These are phyloP conservation scores for Quadroppia sp. DNA, from an alignment of 2,888 invertebrate species.

Conservation along the genomic window DNA sequence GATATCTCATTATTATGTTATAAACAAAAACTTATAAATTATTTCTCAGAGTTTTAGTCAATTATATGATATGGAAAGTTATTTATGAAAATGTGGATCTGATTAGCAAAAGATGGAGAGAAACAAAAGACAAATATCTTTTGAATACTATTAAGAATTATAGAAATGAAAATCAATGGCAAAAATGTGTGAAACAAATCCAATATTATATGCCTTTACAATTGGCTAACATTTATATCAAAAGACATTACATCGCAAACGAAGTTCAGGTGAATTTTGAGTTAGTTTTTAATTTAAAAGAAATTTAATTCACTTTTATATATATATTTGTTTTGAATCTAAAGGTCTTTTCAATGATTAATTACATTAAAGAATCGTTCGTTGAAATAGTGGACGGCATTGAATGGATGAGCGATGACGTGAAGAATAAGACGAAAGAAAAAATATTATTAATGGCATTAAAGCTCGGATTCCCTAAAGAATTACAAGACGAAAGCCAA, in stretches of 20 bases:
- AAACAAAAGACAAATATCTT: neutral
- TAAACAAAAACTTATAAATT: neutral
- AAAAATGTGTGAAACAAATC: conserved; percentile 3
- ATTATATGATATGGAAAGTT: conserved; percentile 17
- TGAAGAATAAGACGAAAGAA: neutral
- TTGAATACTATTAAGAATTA: neutral
- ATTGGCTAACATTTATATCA: conserved; percentile 22
- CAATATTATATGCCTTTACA: neutral
- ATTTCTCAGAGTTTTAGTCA: conserved; percentile 8
- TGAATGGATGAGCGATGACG: conserved; percentile 31
- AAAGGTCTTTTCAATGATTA: conserved; percentile 21
- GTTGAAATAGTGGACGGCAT: conserved; percentile 3
- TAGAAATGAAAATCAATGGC: neutral
- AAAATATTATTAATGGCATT: conserved; percentile 21
- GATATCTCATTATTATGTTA: neutral
- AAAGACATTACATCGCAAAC: neutral
- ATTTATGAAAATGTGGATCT: neutral
- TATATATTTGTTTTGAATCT: neutral
- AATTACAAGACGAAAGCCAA: neutral
- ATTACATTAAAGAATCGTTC: conserved; percentile 21
- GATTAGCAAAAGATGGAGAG: neutral
- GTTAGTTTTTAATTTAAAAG: neutral
- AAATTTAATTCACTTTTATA: neutral
- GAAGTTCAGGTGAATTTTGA: conserved; percentile 20
- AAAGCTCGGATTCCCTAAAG: conserved; percentile 17